Conservation (phyloP, 2,797 vertebrate species). For the Lepilemur septentrionalis region DNA sequence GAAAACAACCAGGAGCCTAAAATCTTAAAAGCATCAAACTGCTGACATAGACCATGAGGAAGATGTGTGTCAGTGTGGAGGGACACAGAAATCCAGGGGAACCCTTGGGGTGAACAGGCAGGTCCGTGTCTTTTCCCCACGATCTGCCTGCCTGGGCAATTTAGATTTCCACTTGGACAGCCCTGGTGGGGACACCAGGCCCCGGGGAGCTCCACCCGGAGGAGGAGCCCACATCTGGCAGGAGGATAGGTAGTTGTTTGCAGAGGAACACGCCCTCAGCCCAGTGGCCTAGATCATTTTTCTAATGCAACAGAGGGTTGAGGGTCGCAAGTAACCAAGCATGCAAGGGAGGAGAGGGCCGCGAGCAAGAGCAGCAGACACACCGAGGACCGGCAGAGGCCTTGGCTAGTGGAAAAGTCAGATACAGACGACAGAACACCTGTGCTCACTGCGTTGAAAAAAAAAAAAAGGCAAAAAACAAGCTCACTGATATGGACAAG, state of each 20-base stretch:
- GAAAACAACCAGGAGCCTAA: background rate
- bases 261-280: background rate
- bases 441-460: background rate
- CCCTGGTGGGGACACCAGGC: background rate
- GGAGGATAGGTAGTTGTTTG: background rate
- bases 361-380: background rate
- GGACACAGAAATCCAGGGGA: background rate
- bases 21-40: background rate
- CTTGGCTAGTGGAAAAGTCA: background rate
- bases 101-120: no score
- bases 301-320: background rate
- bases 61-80: background rate
- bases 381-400: rapidly evolving
- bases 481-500: background rate
- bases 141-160: background rate
- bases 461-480: background rate
- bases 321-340: background rate
- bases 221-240: no score
- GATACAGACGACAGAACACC: background rate
- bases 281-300: background rate
- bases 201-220: background rate
- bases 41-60: background rate
- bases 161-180: background rate
- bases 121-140: no score
- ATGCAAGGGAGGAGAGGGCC: background rate